Base-by-base conservation (phyloP, 35 echinoderm and acorn worm genomes). In the Apostichopus parvimensis region DNA sequence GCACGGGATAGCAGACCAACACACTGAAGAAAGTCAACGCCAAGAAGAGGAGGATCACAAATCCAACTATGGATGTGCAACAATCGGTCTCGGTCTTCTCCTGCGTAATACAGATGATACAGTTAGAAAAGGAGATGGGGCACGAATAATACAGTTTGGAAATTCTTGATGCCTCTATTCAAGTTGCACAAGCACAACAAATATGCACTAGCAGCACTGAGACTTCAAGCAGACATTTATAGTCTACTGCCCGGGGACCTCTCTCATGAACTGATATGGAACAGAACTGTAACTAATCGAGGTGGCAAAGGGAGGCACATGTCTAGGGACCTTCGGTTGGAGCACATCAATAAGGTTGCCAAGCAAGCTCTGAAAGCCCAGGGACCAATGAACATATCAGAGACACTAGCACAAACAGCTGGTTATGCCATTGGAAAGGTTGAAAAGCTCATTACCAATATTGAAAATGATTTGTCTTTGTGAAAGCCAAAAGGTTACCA, bases 21-120 rank as follows among this genome's bases (percentile, higher is more conserved):
- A 26, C 78, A 80, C 23, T 26, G 20, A 26, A 80, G 78, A n/a
- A 80, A 26, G 56, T 45, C 56, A 68, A 55, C 83, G 21, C 45
- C 78, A 80, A 80, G 12, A 26, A 80, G 78, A 68, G 4, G 12
- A 87, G 26, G 56, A 87, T 25, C 61, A 87, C 45, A 87, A 62
- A 18, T 87, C 58, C 58, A 87, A 87, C 61, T 87, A 87, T 87
- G 83, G 56, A 87, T 87, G 83, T 58, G 57, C 21, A 13, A 85
- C 53, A 15, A 54, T 85, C 14, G 54, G 82, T 60, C 54, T 87
- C 52, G 54, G 83, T 62, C 58, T 87, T 45, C 17, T 87, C 20
- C 56, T 68, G 58, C 14, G 83, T 12, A 87, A 87, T 87, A 9
- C 61, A 8, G 56, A 87, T 21, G 83, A 87, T 87, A 57, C 83